Base-by-base conservation (phyloP, 1,140 invertebrate species). In the Chymomyza costata region DNA sequence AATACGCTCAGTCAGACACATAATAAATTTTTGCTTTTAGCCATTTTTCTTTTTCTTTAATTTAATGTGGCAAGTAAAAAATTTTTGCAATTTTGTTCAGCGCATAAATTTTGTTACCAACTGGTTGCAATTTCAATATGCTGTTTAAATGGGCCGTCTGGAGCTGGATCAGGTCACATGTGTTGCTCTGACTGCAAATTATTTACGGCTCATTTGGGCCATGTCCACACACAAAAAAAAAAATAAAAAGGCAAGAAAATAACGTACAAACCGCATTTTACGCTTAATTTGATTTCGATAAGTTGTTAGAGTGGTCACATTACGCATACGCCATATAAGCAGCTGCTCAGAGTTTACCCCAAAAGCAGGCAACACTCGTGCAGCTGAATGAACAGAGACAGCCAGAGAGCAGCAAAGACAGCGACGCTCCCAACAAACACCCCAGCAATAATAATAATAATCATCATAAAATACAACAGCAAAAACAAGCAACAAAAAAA, bases 221-320 rank as follows among this genome's bases (percentile, higher is more conserved):
- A n/a, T n/a, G n/a, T n/a, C n/a, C n/a, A n/a, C n/a, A n/a, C n/a
- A n/a, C n/a, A n/a, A n/a, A n/a, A n/a, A n/a, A n/a, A n/a, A n/a
- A n/a, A n/a, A n/a, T n/a, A n/a, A n/a, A n/a, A n/a, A n/a, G n/a
- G n/a, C n/a, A n/a, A n/a, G n/a, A n/a, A n/a, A n/a, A n/a, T n/a
- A n/a, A n/a, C n/a, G n/a, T n/a, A n/a, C n/a, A n/a, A n/a, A 19
- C 65, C 65, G 65, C 55, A 76, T 74, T 74, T 74, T 69, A 76
- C 69, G 69, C 69, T 74, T 74, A 76, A 76, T 74, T 74, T 76
- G 52, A 40, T 64, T 76, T 65, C 69, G 65, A 68, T 63, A 74
- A 65, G 45, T 57, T 68, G 21, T 74, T 57, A 45, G 8, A 11
- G n/a, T n/a, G 55, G 40, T 59, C 51, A 38, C 13, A 11, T 8